Evolutionary conservation across 2,113 vertebrate species (phyloP).

Genomic region (Scomber scombrus): DNA sequence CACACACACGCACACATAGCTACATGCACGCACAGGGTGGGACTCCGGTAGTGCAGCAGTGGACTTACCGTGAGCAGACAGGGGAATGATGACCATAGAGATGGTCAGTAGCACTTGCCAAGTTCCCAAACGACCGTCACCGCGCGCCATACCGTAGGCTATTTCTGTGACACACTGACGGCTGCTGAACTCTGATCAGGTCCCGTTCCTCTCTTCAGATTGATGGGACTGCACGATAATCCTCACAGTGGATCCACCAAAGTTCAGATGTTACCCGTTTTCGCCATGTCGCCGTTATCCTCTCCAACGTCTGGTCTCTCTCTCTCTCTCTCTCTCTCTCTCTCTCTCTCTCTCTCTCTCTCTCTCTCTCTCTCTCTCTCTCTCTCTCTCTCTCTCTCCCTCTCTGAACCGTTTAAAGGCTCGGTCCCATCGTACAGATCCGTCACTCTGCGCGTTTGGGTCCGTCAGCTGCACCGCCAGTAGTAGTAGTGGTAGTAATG

Average conservation of each 20-base stretch:
- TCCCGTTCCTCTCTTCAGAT: conserved; percentile 30
- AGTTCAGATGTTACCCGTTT: conserved; percentile 70
- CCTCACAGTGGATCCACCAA: conserved; percentile 52
- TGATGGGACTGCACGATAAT: conserved; percentile 34
- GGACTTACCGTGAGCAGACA: conserved; percentile 76
- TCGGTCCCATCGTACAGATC: conserved; percentile 62
- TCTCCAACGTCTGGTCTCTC: neutral
- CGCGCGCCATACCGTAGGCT: conserved; percentile 59
- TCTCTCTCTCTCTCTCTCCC: neutral
- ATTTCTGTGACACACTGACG: conserved; percentile 20
- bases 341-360: no score
- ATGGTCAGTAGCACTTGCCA: conserved; percentile 81
- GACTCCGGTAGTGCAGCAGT: conserved; percentile 21
- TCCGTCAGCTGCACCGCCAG: conserved; percentile 47
- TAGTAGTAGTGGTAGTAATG: conserved; percentile 61
- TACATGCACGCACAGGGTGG: conserved; percentile 56
- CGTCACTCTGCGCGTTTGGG: conserved; percentile 34
- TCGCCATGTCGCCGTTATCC: conserved; percentile 61
- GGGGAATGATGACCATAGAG: conserved; percentile 68
- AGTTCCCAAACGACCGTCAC: conserved; percentile 56
- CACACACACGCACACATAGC: neutral
- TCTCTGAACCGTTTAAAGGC: conserved; percentile 41
- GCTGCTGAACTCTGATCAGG: conserved; percentile 30
- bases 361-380: no score
- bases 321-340: no score